phyloP scores from a whole-genome alignment of 2,113 vertebrate genomes.

The Gorsachius goisagi region DNA sequence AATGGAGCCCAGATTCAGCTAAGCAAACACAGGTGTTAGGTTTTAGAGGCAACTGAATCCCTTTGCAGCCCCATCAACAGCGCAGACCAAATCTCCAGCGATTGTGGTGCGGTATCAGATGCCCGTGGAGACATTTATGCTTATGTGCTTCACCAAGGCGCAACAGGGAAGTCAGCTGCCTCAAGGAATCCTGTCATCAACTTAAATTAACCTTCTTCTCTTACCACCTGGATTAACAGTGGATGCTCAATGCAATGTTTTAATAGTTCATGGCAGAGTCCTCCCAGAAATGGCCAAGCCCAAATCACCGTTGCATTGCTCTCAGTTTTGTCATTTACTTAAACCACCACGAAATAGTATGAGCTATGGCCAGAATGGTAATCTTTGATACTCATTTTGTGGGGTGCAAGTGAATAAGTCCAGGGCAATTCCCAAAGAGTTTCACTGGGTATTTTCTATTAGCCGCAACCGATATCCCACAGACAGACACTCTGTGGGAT shows the following conservation, averaged over 20 bases:
- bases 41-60: neutral
- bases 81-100: neutral
- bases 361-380: neutral
- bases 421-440: neutral
- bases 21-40: neutral
- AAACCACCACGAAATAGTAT: neutral
- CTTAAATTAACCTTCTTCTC: neutral
- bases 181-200: neutral
- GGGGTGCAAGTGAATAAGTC: neutral
- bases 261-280: neutral
- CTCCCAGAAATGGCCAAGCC: neutral
- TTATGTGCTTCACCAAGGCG: neutral
- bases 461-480: rapidly evolving
- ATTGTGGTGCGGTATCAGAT: neutral
- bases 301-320: neutral
- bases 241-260: neutral
- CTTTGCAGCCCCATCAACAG: neutral
- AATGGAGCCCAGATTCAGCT: neutral
- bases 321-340: neutral
- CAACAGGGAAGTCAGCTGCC: neutral
- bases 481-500: neutral
- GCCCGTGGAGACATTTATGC: neutral
- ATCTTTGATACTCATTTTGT: neutral
- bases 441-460: neutral
- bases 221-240: neutral